Evolutionary conservation across 1,140 invertebrate species (phyloP).

Genomic region (Drosophila tsacasi): DNA sequence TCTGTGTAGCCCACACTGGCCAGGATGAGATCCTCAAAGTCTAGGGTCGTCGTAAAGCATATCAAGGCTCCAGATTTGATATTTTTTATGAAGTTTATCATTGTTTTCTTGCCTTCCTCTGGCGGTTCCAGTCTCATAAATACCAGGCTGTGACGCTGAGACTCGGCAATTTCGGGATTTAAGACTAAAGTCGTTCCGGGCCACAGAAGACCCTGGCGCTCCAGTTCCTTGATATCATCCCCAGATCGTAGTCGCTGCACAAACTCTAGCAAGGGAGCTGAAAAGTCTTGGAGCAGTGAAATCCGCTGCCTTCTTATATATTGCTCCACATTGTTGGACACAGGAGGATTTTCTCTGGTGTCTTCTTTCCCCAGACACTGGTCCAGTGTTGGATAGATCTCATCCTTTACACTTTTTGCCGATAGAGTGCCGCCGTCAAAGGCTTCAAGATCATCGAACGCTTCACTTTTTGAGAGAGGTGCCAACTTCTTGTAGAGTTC

Average conservation of each 20-base stretch:
- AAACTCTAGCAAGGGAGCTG: slow-evolving; percentile 86
- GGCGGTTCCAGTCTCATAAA: slow-evolving; percentile 50
- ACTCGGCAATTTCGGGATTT: slow-evolving; percentile 58
- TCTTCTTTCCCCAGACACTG: slow-evolving; percentile 23
- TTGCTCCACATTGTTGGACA: slow-evolving; percentile 85
- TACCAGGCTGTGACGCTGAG: slow-evolving; percentile 51
- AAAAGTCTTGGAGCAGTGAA: slow-evolving; percentile 91
- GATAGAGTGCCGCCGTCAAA: not conserved
- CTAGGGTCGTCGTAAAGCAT: slow-evolving; percentile 88
- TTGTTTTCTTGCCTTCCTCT: slow-evolving; percentile 13
- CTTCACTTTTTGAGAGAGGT: slow-evolving; percentile 16
- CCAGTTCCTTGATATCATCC: slow-evolving; percentile 61
- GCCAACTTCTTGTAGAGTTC: slow-evolving; percentile 50
- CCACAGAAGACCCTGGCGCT: slow-evolving; percentile 77
- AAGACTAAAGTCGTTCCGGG: slow-evolving; percentile 41
- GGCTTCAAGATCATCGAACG: slow-evolving; percentile 26
- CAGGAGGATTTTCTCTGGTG: not conserved
- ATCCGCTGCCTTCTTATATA: slow-evolving; percentile 93
- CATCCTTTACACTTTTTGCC: slow-evolving; percentile 18
- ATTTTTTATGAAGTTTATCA: slow-evolving; percentile 47
- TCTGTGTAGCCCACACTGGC: slow-evolving; percentile 89
- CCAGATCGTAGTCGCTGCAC: slow-evolving; percentile 61
- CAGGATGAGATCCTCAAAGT: slow-evolving; percentile 89
- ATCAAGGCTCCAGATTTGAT: slow-evolving; percentile 91
- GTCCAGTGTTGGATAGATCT: slow-evolving; percentile 75